Evolutionary conservation across 2,113 vertebrate genomes (phyloP), one percentile per base, ranked within the genome.

Genomic region (Gorilla gorilla): DNA sequence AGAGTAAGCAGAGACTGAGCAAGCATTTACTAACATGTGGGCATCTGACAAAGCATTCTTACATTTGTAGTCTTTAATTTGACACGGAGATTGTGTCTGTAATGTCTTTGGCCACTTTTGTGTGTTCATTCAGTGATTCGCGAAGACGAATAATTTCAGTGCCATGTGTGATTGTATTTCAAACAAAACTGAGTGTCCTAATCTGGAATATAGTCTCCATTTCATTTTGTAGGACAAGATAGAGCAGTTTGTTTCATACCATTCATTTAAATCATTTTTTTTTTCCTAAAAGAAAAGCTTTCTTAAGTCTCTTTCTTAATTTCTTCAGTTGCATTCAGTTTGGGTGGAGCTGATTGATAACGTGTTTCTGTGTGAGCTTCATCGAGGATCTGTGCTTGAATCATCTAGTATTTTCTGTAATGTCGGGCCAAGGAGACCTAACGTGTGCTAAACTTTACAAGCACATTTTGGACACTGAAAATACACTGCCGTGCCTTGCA

Each of bases 81-180:
- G 30, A 94, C 93, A 43, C 14, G 9, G 25, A 55, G 86, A 66
- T 50, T 38, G 75, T 72, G 73, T 45, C 68, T 61, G 25, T 48
- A 48, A 78, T 16, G 32, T 57, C 89, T 81, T 66, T 73, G 82
- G 92, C 12, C n/a, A 7, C 43, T 93, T 89, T 16, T 82, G 72
- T 90, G 76, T 59, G 76, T 97, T 94, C 94, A 32, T 38, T 61
- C 48, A 4, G 75, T 73, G 94, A 87, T 87, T 98, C 95, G 73
- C 76, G 94, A 89, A 97, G 57, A 72, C 25, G 50, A 83, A 72
- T 90, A 43, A 86, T 17, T 35, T 78, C 75, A 72, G 61, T 50
- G 55, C 73, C 89, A 48, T 48, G 79, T n/a, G 70, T 35, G 4
- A 91, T 4, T 38, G 89, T 85, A 40, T 95, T 88, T 45, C 78